Evolutionary conservation across 2,888 invertebrate genomes (phyloP), one percentile per base, ranked within the genome.

Genomic region (Lithosia quadra): DNA sequence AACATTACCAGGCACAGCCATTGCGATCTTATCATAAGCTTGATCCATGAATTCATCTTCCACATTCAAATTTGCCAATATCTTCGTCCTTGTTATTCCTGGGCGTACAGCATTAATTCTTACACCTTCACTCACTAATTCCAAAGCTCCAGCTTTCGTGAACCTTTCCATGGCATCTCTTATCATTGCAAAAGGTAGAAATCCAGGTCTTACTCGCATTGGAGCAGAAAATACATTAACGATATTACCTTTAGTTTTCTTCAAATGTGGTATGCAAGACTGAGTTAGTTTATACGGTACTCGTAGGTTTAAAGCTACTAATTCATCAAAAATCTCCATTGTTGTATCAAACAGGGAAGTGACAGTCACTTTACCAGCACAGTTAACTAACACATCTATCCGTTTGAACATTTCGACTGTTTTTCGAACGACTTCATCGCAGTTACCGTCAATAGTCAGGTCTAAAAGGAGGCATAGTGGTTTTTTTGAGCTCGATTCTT

Each of bases 21-120:
- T 60, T 1, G 89, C 82, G 63, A 91, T 76, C 3, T 78, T 82
- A 1, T 84, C 84, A 63, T 91, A 91, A 0, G 85, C 79, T 0
- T 74, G 69, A 53, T 87, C 88, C 82, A 88, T 84, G 34, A 75
- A 75, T 1, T 88, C 88, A 21, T 84, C 88, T 22, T 82, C 86
- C 0, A 91, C 78, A 66, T 91, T 90, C 62, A 91, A 70, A 73
- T 91, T 91, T 0, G 86, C 74, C 18, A 91, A 61, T 24, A 90
- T 84, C 71, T 92, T 91, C 0, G 91, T 92, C 63, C 91, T 84
- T 0, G 88, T 90, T 13, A 90, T 78, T 0, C 91, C 92, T 1
- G 92, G 90, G 28, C 91, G 77, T 0, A 92, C 91, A 1, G 90
- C 90, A 58, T 91, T 92, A 86, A 92, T 91, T 63, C 90, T 83